Evolutionary conservation across 1,140 invertebrate genomes (phyloP).

Genomic region (Bombus turneri): DNA sequence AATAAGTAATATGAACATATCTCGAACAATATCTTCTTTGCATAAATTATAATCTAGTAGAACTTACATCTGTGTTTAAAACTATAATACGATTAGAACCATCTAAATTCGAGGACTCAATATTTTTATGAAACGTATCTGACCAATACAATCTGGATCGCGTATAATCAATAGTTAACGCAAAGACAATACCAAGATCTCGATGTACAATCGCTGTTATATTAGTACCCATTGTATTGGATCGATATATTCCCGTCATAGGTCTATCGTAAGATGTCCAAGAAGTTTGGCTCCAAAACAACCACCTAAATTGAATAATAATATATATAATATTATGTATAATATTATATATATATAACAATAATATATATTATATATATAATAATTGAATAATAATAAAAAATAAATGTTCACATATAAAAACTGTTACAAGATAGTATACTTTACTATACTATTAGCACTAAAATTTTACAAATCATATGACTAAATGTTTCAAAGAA

Average conservation of each 20-base stretch:
- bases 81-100: slow-evolving; percentile 86
- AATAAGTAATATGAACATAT: background rate
- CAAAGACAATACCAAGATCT: slow-evolving; percentile 86
- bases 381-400: background rate
- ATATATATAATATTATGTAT: background rate
- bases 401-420: background rate
- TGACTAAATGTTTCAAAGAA: background rate
- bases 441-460: background rate
- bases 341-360: too few relatives aligned
- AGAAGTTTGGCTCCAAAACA: slow-evolving; percentile 84
- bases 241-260: slow-evolving; percentile 84
- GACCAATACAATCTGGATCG: slow-evolving; percentile 89
- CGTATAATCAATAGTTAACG: slow-evolving; percentile 87
- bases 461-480: background rate
- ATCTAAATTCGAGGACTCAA: slow-evolving; percentile 90
- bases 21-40: background rate
- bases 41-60: background rate
- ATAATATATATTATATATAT: too few relatives aligned
- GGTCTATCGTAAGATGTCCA: slow-evolving; percentile 77
- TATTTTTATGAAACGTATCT: slow-evolving; percentile 88
- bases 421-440: background rate
- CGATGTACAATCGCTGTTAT: slow-evolving; percentile 83
- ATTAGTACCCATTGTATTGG: slow-evolving; percentile 86
- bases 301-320: slow-evolving; percentile 66
- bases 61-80: slow-evolving; percentile 50